Base-by-base conservation (phyloP, 2,113 vertebrate species). In the Syngnathus floridae region DNA sequence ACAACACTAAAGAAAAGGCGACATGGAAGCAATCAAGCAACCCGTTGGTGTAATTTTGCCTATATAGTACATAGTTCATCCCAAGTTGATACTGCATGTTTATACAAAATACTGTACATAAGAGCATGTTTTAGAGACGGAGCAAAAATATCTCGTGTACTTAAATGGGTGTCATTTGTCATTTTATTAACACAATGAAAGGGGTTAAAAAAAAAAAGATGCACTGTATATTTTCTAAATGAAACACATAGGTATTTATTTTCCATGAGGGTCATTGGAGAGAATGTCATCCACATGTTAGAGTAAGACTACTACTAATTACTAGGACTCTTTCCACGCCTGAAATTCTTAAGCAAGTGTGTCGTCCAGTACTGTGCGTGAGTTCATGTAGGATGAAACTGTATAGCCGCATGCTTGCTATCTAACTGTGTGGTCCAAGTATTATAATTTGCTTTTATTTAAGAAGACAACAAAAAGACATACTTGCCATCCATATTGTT, bases 51-150 rank as follows among this genome's bases (percentile, higher is more conserved):
- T 92, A 92, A 90, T 88, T 91, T 82, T 79, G 82, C 84, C 75
- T 91, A 89, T 92, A 92, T 83, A 31, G 26, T 31, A 90, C 79
- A 90, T 90, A 90, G 85, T 86, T 86, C 87, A 86, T 83, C 86
- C 26, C 87, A 86, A 87, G 81, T 38, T 91, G 89, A 80, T 92
- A 91, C 83, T 93, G 94, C 95, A 95, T 94, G 94, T 87, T 91
- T 84, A 85, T 90, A 90, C 88, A 90, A 89, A 82, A 80, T 80
- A 90, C 71, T 88, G 90, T 93, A 93, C 87, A 92, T 83, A 94
- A 89, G 89, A 83, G 93, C 95, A 95, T 95, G 95, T 91, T 86
- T 91, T 90, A 89, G 88, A 91, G 82, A 90, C 67, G 5, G 90
- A 84, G 89, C 88, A 90, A 90, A 90, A 88, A 90, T 89, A 85